Conservation (phyloP, 2,888 invertebrate species). For the Synergus japonicus region DNA sequence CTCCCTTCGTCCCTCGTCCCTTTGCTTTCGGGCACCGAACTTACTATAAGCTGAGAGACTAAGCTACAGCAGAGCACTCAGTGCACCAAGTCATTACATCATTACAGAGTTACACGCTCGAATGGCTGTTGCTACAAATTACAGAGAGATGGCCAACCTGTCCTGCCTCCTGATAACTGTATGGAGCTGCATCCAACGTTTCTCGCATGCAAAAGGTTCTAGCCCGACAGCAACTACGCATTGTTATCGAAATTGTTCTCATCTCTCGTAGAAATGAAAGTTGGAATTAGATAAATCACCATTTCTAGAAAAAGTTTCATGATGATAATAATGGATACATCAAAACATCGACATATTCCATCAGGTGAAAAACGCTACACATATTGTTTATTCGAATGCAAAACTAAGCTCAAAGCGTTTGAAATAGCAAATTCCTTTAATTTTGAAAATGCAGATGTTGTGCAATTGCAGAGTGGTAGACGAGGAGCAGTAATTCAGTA, state of each 20-base stretch:
- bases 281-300: neutral
- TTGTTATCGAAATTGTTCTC: slow-evolving; percentile 3
- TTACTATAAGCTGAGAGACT: slow-evolving; percentile 7
- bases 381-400: no score
- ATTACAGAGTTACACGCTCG: slow-evolving; percentile 74
- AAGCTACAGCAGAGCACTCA: neutral
- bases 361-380: no score
- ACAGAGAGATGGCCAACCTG: slow-evolving; percentile 61
- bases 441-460: slow-evolving; percentile 27
- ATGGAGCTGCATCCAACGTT: slow-evolving; percentile 8
- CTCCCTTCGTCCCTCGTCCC: neutral
- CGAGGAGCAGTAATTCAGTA: neutral
- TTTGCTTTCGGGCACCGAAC: slow-evolving; percentile 23
- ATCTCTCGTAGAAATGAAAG: neutral
- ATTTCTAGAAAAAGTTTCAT: neutral
- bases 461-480: neutral
- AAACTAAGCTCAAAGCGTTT: neutral
- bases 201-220: neutral
- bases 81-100: slow-evolving; percentile 70
- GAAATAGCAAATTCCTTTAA: slow-evolving; percentile 18
- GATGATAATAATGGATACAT: neutral
- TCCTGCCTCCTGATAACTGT: slow-evolving; percentile 43
- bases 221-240: neutral
- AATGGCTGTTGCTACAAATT: slow-evolving; percentile 73
- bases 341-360: no score